A percentile compares a stretch with the other conserved stretches of the same genome.
Conservation (phyloP, 2,888 invertebrate genomes). For the Rotaria magnacalcarata region DNA sequence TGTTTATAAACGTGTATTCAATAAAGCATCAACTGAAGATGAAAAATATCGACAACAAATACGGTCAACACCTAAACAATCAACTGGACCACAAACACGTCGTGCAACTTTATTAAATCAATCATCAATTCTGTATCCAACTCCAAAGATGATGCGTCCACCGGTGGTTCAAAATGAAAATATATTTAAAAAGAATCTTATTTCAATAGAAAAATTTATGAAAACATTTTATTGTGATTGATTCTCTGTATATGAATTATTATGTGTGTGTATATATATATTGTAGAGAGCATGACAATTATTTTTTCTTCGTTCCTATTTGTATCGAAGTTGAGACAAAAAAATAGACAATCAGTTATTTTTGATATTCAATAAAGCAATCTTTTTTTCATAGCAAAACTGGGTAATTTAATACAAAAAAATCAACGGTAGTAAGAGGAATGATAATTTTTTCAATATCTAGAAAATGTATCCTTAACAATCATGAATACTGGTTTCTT, state of each 20-base stretch:
- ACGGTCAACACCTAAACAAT: conserved; percentile 33
- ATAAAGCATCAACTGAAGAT: conserved; percentile 8
- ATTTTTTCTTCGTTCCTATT: not conserved
- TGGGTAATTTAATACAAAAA: no score
- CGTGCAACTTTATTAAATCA: not conserved
- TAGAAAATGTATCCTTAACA: no score
- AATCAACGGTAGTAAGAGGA: no score
- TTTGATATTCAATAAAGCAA: conserved; percentile 8
- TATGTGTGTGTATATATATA: not conserved
- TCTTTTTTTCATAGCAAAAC: not conserved
- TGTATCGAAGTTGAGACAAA: not conserved
- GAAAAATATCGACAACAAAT: conserved; percentile 25
- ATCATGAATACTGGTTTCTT: no score
- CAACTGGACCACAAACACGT: conserved; percentile 1
- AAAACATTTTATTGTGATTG: not conserved
- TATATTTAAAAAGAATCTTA: not conserved
- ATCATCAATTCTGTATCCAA: conserved; percentile 8
- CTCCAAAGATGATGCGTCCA: not conserved
- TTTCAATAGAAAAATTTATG: not conserved
- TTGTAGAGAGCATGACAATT: not conserved
- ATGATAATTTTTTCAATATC: no score
- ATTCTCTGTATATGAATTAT: not conserved
- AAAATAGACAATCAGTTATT: not conserved
- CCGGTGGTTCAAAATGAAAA: not conserved
- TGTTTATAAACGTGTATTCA: conserved; percentile 24